Percentiles rank a stretch among this genome's conserved stretches.
Conservation (phyloP, 2,888 invertebrate genomes). For the Agrotis exclamationis region DNA sequence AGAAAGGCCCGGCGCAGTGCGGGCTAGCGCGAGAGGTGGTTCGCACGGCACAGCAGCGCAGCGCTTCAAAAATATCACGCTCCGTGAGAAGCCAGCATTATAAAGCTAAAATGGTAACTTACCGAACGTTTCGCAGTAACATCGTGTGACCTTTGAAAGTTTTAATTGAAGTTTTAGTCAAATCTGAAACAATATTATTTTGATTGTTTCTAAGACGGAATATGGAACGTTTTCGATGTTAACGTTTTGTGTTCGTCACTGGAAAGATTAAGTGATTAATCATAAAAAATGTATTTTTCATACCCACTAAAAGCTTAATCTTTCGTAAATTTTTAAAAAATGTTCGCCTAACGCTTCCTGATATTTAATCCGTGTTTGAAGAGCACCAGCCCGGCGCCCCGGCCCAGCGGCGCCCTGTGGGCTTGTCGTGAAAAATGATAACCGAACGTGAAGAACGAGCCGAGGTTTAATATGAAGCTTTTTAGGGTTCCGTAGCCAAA, state of each 20-base stretch:
- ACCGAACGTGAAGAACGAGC: conserved; percentile 23
- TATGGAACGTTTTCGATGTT: neutral
- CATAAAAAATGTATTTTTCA: neutral
- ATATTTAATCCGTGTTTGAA: conserved; percentile 22
- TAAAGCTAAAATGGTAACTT: neutral
- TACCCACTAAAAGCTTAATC: neutral
- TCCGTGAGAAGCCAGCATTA: too few species aligned
- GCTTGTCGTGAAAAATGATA: conserved; percentile 19
- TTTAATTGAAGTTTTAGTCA: conserved; percentile 13
- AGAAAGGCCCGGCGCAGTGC: too few species aligned
- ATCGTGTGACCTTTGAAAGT: conserved; percentile 12
- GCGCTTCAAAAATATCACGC: too few species aligned
- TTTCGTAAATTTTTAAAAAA: neutral
- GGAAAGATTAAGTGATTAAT: too few species aligned
- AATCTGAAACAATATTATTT: neutral
- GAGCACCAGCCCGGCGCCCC: neutral
- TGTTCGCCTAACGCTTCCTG: neutral
- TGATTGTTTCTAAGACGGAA: neutral
- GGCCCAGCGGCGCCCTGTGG: too few species aligned
- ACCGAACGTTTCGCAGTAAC: neutral
- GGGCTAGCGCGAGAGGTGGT: too few species aligned
- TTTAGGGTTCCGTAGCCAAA: too few species aligned
- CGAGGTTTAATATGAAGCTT: neutral
- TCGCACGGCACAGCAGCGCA: too few species aligned
- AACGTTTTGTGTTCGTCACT: neutral